phyloP scores from a whole-genome alignment of 2,888 invertebrate genomes.

The Phyto melanocephala region DNA sequence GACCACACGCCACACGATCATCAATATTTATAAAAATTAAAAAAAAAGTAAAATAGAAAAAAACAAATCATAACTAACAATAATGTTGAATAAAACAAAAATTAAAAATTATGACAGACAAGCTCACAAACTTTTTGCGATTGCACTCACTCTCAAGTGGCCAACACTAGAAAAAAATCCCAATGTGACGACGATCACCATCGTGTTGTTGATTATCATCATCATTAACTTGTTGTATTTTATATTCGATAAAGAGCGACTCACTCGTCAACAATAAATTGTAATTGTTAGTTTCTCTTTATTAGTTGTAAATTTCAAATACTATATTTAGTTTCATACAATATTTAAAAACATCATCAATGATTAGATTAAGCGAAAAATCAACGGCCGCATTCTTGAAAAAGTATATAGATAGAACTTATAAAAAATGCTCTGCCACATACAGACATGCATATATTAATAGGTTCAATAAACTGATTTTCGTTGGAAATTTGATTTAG shows the following conservation, averaged over 20 bases:
- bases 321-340: no score
- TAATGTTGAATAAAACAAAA: background rate
- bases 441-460: no score
- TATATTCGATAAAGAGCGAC: conserved; percentile 9
- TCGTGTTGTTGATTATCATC: conserved; percentile 15
- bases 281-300: conserved; percentile 13
- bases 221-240: background rate
- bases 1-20: conserved; percentile 56
- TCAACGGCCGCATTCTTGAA: no score
- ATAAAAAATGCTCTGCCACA: no score
- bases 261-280: background rate
- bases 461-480: no score
- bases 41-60: conserved; percentile 21
- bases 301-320: background rate
- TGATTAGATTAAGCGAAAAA: conserved; percentile 12
- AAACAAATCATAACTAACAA: conserved; percentile 19
- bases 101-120: conserved; percentile 23
- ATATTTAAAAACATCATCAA: no score
- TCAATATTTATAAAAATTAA: conserved; percentile 52
- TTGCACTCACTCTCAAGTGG: conserved; percentile 46
- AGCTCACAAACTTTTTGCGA: conserved; percentile 33
- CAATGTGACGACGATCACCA: background rate
- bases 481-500: no score
- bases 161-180: background rate
- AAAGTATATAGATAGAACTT: no score